Conservation (phyloP, 2,888 invertebrate genomes). For the Napeogenes inachia region DNA sequence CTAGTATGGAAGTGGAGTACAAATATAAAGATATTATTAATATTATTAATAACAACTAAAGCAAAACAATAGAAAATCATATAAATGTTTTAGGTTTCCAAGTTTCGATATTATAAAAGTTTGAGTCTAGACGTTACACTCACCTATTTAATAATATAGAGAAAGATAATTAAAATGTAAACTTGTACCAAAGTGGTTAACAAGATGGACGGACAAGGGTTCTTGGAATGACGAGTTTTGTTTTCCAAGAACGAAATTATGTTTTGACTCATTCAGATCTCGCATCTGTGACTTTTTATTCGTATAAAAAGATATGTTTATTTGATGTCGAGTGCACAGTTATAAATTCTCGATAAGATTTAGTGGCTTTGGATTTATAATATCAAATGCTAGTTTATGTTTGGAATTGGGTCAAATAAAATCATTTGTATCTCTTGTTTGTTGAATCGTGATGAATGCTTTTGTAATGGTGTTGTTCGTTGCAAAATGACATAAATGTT, state of each 20-base stretch:
- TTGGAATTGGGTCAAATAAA: slow-evolving; percentile 6
- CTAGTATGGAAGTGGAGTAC: too few relatives aligned
- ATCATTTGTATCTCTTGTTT: neutral
- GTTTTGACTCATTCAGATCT: slow-evolving; percentile 42
- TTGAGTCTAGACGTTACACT: neutral
- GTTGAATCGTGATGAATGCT: slow-evolving; percentile 1
- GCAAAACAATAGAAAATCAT: neutral
- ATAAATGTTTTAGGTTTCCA: neutral
- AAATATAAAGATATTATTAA: too few relatives aligned
- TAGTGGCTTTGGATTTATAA: neutral
- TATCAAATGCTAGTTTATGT: slow-evolving; percentile 5
- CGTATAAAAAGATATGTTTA: slow-evolving; percentile 18
- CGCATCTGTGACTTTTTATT: slow-evolving; percentile 28
- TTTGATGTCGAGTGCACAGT: slow-evolving; percentile 11
- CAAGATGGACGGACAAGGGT: slow-evolving; percentile 39
- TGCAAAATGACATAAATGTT: neutral
- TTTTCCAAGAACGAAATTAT: slow-evolving; percentile 45
- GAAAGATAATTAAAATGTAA: slow-evolving; percentile 35
- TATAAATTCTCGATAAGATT: slow-evolving; percentile 3
- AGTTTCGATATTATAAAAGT: neutral
- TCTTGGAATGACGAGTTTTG: slow-evolving; percentile 41
- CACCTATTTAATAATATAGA: slow-evolving; percentile 14
- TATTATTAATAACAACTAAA: too few relatives aligned
- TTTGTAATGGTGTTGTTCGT: neutral
- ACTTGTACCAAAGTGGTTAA: slow-evolving; percentile 40